Evolutionary conservation across 2,797 vertebrate species (phyloP).

Genomic region (Hippoglossus hippoglossus): DNA sequence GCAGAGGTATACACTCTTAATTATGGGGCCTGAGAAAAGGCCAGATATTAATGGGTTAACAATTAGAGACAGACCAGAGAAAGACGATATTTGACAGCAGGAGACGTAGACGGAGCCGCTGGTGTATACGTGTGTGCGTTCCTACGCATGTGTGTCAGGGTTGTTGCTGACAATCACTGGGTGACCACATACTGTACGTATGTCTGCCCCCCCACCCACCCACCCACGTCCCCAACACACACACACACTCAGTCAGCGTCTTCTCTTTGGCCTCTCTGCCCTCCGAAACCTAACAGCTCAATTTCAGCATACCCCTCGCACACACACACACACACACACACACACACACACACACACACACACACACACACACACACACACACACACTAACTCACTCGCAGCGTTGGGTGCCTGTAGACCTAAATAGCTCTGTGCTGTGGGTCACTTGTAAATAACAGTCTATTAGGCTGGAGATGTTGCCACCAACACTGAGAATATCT

Average conservation of each 20-base stretch:
- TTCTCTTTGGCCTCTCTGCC: constrained; percentile 59
- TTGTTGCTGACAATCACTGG: not conserved
- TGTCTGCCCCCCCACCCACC: not conserved
- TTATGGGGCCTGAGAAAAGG: too few species aligned
- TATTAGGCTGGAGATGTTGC: constrained; percentile 56
- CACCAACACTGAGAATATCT: constrained; percentile 40
- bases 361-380: constrained; percentile 15
- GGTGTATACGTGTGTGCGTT: constrained; percentile 22
- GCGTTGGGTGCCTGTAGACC: constrained; percentile 43
- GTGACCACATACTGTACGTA: constrained; percentile 3
- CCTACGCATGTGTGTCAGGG: constrained; percentile 6
- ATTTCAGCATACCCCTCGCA: constrained; percentile 58
- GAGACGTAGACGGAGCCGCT: constrained; percentile 15
- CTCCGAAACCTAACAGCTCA: constrained; percentile 70
- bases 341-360: constrained; percentile 16
- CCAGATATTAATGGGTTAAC: too few species aligned
- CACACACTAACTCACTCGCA: constrained; percentile 33
- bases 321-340: constrained; percentile 35
- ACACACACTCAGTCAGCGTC: constrained; percentile 38
- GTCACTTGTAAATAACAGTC: constrained; percentile 65
- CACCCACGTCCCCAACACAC: not conserved
- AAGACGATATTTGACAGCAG: constrained; percentile 4
- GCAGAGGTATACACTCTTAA: too few species aligned
- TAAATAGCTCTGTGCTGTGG: constrained; percentile 61
- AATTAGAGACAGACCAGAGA: not conserved